Conservation (phyloP, 2,113 vertebrate species). For the Osmerus mordax region DNA sequence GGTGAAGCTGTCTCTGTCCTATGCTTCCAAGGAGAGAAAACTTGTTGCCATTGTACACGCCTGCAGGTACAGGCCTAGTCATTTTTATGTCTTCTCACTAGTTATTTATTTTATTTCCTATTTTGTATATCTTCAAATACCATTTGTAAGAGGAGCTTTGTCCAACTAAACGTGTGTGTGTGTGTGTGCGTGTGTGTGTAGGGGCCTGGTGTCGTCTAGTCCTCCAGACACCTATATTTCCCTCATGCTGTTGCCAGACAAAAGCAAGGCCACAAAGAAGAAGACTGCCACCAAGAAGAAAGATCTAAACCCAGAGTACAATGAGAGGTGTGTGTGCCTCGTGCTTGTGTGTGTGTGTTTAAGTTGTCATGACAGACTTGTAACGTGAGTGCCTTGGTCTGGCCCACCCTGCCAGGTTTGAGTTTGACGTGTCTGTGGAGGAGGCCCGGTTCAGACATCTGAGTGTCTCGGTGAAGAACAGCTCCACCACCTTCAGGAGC, state of each 20-base stretch:
- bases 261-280: slow-evolving; percentile 81
- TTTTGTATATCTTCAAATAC: too few species aligned
- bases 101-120: too few species aligned
- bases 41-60: slow-evolving; percentile 74
- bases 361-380: background rate
- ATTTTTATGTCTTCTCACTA: background rate
- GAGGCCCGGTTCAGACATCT: slow-evolving; percentile 72
- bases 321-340: slow-evolving; percentile 67
- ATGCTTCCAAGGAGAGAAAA: slow-evolving; percentile 70
- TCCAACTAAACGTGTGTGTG: background rate
- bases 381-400: background rate
- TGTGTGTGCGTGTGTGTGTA: slow-evolving; percentile 41
- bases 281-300: slow-evolving; percentile 84
- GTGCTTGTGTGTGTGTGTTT: background rate
- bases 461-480: slow-evolving; percentile 82
- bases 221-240: slow-evolving; percentile 83
- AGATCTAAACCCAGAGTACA: slow-evolving; percentile 84
- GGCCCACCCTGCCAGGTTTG: slow-evolving; percentile 70
- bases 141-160: background rate
- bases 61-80: slow-evolving; percentile 77
- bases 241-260: slow-evolving; percentile 83
- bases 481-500: slow-evolving; percentile 80
- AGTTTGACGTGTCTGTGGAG: slow-evolving; percentile 80
- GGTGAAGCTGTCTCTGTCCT: slow-evolving; percentile 78
- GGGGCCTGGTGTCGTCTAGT: slow-evolving; percentile 71